Base-by-base conservation (phyloP, 1,140 invertebrate genomes). In the Trichonephila inaurata region DNA sequence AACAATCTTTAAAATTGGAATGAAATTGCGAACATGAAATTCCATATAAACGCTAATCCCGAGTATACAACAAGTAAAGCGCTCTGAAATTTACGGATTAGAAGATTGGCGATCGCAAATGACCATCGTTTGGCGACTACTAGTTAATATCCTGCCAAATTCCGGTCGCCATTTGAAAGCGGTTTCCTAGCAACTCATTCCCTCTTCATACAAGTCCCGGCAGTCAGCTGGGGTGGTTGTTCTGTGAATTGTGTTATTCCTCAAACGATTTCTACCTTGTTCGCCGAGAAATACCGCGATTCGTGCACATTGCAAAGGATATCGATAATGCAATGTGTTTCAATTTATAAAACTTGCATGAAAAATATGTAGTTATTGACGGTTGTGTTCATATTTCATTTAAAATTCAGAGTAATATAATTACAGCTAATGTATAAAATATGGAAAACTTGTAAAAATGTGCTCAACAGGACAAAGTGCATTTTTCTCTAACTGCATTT, bases 101-200 rank as follows among this genome's bases (percentile, higher is more conserved):
- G 72, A 7, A 51, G 12, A 21, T 88, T 88, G 86, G 86, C 86
- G 86, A 88, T 64, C 60, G 16, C n/a, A 62, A 85, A 64, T 88
- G 86, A 88, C 86, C 86, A 88, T 61, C 18, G 44, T 12, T 88
- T 88, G 86, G 86, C 86, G 86, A 40, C 18, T 40, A n/a, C 86
- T 88, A n/a, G 86, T 88, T 88, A 88, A 88, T 58, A 64, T 64
- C 60, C 21, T 12, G 86, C 86, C 86, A 88, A 88, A 88, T 77
- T 77, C 72, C 86, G 14, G 10, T 88, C 86, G 86, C 60, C 86
- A 64, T 21, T 69, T 51, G 58, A 51, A 66, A 61, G 58, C 90
- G 12, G 91, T 92, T 72, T 83, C 91, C 82, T 87, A 92, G 91
- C 91, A 92, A 92, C 91, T 77, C 72, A 28, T 28, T 77, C 83